Conservation (phyloP, 2,113 vertebrate genomes). For the Melospiza melodia region DNA sequence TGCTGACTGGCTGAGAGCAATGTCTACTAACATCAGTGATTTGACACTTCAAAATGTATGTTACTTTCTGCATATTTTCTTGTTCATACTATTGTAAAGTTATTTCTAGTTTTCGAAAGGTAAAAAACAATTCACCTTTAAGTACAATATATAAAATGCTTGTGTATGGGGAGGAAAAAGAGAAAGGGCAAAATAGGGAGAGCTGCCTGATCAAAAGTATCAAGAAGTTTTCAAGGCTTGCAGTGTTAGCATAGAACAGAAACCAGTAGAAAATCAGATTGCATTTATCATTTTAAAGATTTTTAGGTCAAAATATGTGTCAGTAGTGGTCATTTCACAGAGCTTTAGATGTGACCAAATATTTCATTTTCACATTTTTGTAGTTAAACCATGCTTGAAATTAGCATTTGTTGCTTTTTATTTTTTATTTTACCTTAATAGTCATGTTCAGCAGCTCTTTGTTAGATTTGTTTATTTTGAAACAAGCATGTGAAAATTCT, state of each 20-base stretch:
- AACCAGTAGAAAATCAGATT: not conserved
- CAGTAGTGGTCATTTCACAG: not conserved
- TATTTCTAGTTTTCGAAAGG: slow-evolving; percentile 10
- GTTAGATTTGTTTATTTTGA: not conserved
- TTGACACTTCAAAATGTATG: slow-evolving; percentile 90
- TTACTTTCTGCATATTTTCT: slow-evolving; percentile 44
- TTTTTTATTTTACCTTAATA: too few species aligned
- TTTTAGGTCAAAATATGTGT: not conserved
- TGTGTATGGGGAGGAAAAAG: not conserved
- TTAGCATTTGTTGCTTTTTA: not conserved
- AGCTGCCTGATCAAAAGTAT: not conserved
- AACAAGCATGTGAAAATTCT: not conserved
- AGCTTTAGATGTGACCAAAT: not conserved
- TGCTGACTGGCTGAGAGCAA: slow-evolving; percentile 91
- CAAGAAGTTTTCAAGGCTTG: not conserved
- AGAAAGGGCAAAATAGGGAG: not conserved
- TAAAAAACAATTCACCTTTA: not conserved
- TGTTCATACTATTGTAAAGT: not conserved
- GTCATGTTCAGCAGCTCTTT: too few species aligned
- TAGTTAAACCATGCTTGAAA: not conserved
- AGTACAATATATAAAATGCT: not conserved
- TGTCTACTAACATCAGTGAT: slow-evolving; percentile 88
- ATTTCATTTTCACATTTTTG: not conserved
- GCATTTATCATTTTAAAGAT: not conserved
- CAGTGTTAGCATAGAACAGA: not conserved